Evolutionary conservation across 2,113 vertebrate genomes (phyloP).

Genomic region (Trochalopteron elliotii): DNA sequence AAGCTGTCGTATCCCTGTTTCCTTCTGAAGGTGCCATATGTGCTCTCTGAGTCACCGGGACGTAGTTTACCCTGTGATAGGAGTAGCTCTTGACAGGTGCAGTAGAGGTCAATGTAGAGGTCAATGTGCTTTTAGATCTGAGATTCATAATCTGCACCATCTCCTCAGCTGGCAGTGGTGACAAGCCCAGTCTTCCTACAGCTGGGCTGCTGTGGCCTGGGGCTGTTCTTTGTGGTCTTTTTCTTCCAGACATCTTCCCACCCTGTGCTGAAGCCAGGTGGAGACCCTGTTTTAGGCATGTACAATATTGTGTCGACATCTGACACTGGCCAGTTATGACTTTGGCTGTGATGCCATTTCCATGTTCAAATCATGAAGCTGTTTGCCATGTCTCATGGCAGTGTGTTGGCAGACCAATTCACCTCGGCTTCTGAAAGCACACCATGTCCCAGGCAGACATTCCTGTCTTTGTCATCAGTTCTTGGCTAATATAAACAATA

Average conservation of each 20-base stretch:
- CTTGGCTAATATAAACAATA: slow-evolving; percentile 26
- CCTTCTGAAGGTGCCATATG: slow-evolving; percentile 12
- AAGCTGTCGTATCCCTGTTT: not conserved
- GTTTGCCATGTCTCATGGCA: not conserved
- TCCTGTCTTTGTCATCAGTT: not conserved
- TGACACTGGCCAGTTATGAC: not conserved
- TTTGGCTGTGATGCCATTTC: not conserved
- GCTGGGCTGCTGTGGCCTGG: not conserved
- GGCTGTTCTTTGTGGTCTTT: not conserved
- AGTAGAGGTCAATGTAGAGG: not conserved
- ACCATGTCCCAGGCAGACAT: not conserved
- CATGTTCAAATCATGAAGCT: not conserved
- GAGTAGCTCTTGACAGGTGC: not conserved
- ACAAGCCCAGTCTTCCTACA: not conserved
- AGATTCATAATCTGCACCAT: not conserved
- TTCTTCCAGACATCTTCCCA: not conserved
- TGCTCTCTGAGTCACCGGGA: not conserved
- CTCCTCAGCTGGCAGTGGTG: not conserved
- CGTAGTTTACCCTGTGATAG: not conserved
- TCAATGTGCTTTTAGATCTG: not conserved
- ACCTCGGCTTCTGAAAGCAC: not conserved
- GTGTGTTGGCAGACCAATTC: not conserved
- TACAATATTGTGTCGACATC: not conserved
- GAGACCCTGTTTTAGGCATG: not conserved
- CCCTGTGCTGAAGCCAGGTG: not conserved